Percentiles rank a stretch among this genome's conserved stretches.
Conservation (phyloP, 2,797 vertebrate species). For the Notoglanidium macrostoma region DNA sequence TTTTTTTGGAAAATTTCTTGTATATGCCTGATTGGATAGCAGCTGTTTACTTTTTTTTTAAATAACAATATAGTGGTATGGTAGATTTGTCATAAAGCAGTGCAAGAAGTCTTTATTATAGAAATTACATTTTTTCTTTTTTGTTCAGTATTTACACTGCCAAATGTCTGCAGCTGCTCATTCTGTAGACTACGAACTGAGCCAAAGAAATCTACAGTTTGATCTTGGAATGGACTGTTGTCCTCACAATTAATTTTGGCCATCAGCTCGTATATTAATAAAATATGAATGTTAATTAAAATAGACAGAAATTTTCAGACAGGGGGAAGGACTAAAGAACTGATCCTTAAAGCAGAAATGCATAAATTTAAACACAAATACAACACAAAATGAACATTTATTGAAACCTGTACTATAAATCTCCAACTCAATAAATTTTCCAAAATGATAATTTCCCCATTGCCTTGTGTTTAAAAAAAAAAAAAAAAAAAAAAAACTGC, state of each 20-base stretch:
- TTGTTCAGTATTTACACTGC: neutral
- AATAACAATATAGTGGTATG: neutral
- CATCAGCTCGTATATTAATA: neutral
- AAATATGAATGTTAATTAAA: neutral
- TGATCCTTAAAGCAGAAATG: neutral
- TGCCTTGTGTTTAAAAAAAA: neutral
- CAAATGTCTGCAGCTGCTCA: neutral
- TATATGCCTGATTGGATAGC: neutral
- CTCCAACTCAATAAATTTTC: neutral
- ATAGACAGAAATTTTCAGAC: neutral
- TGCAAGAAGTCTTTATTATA: neutral
- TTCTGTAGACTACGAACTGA: neutral
- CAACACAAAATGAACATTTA: neutral
- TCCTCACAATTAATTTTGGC: neutral
- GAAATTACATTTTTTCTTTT: neutral
- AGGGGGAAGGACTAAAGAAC: too few species aligned
- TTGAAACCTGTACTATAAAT: constrained; percentile 1
- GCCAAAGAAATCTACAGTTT: neutral
- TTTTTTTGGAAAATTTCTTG: neutral
- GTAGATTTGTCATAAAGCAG: neutral
- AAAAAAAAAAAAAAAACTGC: constrained; percentile 9
- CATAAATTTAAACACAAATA: too few species aligned
- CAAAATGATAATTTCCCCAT: neutral
- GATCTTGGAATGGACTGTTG: neutral
- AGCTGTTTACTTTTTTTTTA: too few species aligned